These are phyloP conservation scores for Colinus virginianus DNA, from an alignment of 2,113 vertebrate genomes.

Conservation along the genomic window DNA sequence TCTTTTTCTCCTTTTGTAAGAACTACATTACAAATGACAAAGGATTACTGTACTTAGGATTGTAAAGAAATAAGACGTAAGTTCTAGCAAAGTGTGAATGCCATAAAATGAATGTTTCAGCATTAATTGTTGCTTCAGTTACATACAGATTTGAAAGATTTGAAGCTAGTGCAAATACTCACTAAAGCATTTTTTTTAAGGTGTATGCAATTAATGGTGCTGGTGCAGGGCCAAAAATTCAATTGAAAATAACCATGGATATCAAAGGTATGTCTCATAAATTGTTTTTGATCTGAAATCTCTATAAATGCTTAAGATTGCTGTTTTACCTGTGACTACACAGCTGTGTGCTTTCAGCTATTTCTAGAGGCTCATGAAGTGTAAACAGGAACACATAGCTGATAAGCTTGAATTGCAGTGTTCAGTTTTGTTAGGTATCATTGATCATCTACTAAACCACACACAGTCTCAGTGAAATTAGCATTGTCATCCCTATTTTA, in stretches of 20 bases:
- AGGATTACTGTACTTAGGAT: not conserved
- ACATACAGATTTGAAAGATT: not conserved
- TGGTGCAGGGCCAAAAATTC: conserved; percentile 90
- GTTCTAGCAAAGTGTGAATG: not conserved
- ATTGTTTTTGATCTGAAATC: not conserved
- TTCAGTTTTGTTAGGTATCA: not conserved
- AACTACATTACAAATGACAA: not conserved
- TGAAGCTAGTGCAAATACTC: not conserved
- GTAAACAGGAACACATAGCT: not conserved
- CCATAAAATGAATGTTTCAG: not conserved
- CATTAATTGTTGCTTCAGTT: not conserved
- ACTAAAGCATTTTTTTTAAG: conserved; percentile 72
- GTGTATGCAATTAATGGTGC: conserved; percentile 93
- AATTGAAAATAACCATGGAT: conserved; percentile 90
- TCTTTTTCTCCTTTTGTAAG: not conserved
- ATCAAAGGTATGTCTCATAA: conserved; percentile 87
- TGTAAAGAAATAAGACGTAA: not conserved
- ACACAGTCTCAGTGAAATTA: not conserved
- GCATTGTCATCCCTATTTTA: not conserved
- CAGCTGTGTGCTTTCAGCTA: not conserved
- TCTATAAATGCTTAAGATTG: not conserved
- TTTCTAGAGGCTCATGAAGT: not conserved
- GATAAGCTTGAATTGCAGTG: not conserved
- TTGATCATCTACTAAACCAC: not conserved
- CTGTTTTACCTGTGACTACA: not conserved